A percentile compares a stretch with the other conserved stretches of the same genome.
Conservation (phyloP, 2,113 vertebrate species). For the Eurystomus gularis region DNA sequence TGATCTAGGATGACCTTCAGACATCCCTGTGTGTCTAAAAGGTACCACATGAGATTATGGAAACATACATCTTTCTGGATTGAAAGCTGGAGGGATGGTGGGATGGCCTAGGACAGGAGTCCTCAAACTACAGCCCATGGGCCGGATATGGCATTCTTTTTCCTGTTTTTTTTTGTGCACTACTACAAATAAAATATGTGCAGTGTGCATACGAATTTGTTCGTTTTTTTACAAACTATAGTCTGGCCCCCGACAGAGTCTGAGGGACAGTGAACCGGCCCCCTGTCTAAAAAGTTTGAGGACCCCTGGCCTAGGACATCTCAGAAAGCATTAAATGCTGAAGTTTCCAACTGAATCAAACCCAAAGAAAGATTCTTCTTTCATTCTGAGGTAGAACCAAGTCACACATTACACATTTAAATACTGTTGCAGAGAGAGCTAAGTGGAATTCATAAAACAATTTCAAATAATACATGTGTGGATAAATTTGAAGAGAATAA, state of each 20-base stretch:
- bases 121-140: too few species aligned
- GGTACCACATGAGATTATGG: background rate
- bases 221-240: too few species aligned
- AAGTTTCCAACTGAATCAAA: background rate
- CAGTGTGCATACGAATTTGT: too few species aligned
- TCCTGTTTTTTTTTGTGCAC: too few species aligned
- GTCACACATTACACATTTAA: background rate
- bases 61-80: background rate
- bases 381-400: background rate
- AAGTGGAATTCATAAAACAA: background rate
- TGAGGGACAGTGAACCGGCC: too few species aligned
- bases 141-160: too few species aligned
- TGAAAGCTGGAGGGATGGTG: background rate
- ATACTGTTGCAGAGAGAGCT: background rate
- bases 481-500: background rate
- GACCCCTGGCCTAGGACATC: background rate
- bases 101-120: background rate
- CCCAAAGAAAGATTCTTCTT: background rate
- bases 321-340: background rate
- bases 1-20: background rate
- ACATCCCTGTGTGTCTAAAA: background rate
- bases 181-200: too few species aligned
- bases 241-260: too few species aligned
- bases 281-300: too few species aligned
- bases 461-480: background rate